Evolutionary conservation across 1,140 invertebrate species (phyloP).

Genomic region (Temnothorax curvispinosus): DNA sequence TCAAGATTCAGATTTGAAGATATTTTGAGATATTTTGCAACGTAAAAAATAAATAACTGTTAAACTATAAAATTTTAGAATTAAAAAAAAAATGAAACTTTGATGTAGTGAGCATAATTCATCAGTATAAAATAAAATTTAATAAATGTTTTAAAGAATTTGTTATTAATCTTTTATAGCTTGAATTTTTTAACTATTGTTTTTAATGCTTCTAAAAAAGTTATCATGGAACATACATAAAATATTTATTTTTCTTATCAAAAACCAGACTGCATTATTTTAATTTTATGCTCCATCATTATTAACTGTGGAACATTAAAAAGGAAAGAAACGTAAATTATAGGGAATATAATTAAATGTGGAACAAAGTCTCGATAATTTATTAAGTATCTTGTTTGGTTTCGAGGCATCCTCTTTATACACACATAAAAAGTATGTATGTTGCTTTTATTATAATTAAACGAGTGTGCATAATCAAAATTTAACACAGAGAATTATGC

Average conservation of each 20-base stretch:
- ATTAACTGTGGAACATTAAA: neutral
- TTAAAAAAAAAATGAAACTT: neutral
- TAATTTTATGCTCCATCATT: neutral
- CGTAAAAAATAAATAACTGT: neutral
- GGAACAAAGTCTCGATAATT: neutral
- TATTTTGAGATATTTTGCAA: neutral
- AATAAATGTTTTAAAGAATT: neutral
- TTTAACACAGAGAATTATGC: neutral
- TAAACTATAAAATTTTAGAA: neutral
- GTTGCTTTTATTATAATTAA: neutral
- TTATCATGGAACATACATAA: neutral
- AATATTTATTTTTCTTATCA: neutral
- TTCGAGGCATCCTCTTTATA: neutral
- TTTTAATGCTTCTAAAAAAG: constrained; percentile 5
- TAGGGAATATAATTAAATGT: neutral
- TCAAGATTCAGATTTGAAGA: neutral
- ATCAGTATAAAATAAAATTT: neutral
- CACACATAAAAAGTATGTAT: neutral
- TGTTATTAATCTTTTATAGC: neutral
- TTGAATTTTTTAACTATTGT: neutral
- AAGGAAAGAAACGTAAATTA: neutral
- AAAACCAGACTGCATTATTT: neutral
- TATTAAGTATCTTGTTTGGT: neutral
- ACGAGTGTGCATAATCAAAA: neutral
- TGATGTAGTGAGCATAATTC: neutral